Evolutionary conservation across 2,888 invertebrate genomes (phyloP), one percentile per base, ranked within the genome.

Genomic region (Sphaerolaimus hirsutus): DNA sequence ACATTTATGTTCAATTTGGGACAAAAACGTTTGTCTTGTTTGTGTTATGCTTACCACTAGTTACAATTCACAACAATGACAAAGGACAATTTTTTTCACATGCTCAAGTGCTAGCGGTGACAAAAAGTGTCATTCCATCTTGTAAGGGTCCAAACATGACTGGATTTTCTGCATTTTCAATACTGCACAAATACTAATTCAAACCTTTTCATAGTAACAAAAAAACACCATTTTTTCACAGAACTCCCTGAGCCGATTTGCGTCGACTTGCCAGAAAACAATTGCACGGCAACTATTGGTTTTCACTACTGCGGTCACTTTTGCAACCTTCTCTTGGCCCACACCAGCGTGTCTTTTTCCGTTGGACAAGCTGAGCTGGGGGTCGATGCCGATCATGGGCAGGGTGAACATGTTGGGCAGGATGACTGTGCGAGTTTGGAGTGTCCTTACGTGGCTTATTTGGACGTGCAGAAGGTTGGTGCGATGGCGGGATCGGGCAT

Each of bases 301-400:
- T 59, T 61, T 49, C 55, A 58, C 48, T 61, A 56, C 46, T 60
- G 58, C 48, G 61, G 61, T 32, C 55, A 58, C 45, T 61, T 61
- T 49, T 57, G 58, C 2, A 61, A 61, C 52, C 57, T 59, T 48
- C 56, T 57, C 21, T 61, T 59, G 47, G 57, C 58, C 12, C 56
- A 57, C 49, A 53, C 57, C 12, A 54, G 53, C 5, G 56, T 60
- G 14, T 51, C 53, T 2, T n/a, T n/a, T n/a, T n/a, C n/a, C n/a
- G n/a, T n/a, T n/a, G n/a, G n/a, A n/a, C n/a, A n/a, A n/a, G n/a
- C n/a, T n/a, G n/a, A n/a, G n/a, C n/a, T n/a, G n/a, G n/a, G n/a
- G n/a, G n/a, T n/a, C n/a, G n/a, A n/a, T n/a, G n/a, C n/a, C n/a
- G n/a, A n/a, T n/a, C n/a, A n/a, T n/a, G n/a, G n/a, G n/a, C n/a